phyloP scores from a whole-genome alignment of 2,888 invertebrate genomes.

The Platerodrilus igneus region DNA sequence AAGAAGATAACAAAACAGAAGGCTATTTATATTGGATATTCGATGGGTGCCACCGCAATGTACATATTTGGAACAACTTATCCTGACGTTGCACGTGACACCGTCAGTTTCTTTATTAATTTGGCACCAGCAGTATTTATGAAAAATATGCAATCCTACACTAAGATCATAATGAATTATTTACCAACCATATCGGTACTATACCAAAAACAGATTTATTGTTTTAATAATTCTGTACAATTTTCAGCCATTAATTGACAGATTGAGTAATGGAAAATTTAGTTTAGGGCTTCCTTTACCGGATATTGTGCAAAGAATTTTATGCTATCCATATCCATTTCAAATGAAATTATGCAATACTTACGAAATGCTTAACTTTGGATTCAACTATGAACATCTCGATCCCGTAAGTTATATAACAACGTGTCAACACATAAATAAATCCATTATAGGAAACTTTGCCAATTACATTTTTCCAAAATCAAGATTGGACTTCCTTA shows the following conservation, averaged over 20 bases:
- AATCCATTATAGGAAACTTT: slow-evolving; percentile 38
- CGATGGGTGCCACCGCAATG: slow-evolving; percentile 73
- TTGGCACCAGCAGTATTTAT: slow-evolving; percentile 63
- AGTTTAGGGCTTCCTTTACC: slow-evolving; percentile 3
- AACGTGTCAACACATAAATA: neutral
- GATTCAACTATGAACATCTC: slow-evolving; percentile 23
- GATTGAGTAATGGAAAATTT: slow-evolving; percentile 2
- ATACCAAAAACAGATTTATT: no score
- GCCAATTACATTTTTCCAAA: slow-evolving; percentile 41
- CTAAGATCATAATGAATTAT: no score
- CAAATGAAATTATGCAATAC: slow-evolving; percentile 23
- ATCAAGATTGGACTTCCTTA: slow-evolving; percentile 41
- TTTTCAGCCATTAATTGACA: neutral
- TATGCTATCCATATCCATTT: slow-evolving; percentile 19
- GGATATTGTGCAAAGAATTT: no score
- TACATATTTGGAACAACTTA: slow-evolving; percentile 61
- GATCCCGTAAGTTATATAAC: no score
- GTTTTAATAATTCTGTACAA: no score
- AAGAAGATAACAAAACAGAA: slow-evolving; percentile 22
- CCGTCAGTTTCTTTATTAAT: slow-evolving; percentile 56
- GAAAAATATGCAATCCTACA: no score
- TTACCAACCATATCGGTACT: no score
- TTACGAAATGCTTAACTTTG: slow-evolving; percentile 16
- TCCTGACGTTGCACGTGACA: slow-evolving; percentile 61
- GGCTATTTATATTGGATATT: slow-evolving; percentile 74